Conservation (phyloP, 2,888 invertebrate genomes). For the Lissocephala sabroskyi region DNA sequence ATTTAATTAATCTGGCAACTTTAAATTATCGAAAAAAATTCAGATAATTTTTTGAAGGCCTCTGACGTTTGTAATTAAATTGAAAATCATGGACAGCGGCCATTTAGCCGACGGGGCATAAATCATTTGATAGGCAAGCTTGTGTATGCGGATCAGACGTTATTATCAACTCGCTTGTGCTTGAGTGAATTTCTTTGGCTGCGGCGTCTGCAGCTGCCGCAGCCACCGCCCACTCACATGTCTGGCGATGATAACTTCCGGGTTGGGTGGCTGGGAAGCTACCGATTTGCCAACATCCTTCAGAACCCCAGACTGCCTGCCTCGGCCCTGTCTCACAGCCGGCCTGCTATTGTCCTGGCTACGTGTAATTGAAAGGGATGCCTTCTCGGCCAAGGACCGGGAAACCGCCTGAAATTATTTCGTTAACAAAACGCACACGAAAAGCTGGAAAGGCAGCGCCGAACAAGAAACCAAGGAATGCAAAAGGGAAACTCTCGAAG, state of each 20-base stretch:
- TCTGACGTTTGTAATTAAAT: too few species aligned
- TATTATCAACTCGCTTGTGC: constrained; percentile 71
- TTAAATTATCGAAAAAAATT: too few species aligned
- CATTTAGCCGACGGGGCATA: too few species aligned
- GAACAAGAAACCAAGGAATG: constrained; percentile 4
- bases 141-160: constrained; percentile 67
- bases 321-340: neutral
- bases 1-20: too few species aligned
- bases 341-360: constrained; percentile 27
- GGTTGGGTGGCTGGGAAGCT: neutral
- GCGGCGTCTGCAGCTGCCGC: constrained; percentile 11
- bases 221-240: constrained; percentile 16
- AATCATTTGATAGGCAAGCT: too few species aligned
- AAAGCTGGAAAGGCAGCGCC: constrained; percentile 8
- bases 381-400: constrained; percentile 40
- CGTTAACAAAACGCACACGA: constrained; percentile 61
- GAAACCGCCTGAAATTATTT: constrained; percentile 57
- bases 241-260: constrained; percentile 33
- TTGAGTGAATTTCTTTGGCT: constrained; percentile 68
- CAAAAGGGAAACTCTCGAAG: constrained; percentile 12
- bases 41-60: too few species aligned
- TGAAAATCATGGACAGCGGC: too few species aligned
- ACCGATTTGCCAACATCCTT: constrained; percentile 42
- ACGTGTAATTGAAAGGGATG: constrained; percentile 70
- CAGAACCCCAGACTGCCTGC: neutral